These are phyloP conservation scores for Drosophila varians DNA, from an alignment of 1,140 invertebrate genomes.

Conservation along the genomic window DNA sequence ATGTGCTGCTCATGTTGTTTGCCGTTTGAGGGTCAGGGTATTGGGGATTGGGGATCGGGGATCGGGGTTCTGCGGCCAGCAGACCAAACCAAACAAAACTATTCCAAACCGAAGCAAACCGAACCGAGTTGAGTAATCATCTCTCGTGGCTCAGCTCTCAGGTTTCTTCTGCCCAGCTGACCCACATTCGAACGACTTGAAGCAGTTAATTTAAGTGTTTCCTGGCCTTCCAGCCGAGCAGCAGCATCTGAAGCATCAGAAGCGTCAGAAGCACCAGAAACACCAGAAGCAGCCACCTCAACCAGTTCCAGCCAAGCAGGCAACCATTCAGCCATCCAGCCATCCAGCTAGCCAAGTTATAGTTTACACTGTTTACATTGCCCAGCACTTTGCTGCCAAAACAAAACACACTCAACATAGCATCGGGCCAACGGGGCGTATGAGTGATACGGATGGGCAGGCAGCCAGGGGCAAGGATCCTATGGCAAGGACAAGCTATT, in stretches of 20 bases:
- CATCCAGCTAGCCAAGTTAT: constrained; percentile 50
- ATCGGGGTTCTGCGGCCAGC: constrained; percentile 51
- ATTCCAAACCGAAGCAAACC: constrained; percentile 28
- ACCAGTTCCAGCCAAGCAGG: constrained; percentile 15
- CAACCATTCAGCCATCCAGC: constrained; percentile 8
- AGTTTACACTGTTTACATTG: constrained; percentile 78
- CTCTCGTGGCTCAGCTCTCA: constrained; percentile 63
- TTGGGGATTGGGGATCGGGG: constrained; percentile 2
- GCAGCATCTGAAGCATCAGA: constrained; percentile 17
- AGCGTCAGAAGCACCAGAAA: constrained; percentile 15
- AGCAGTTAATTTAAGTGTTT: constrained; percentile 79
- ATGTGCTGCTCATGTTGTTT: constrained; percentile 49
- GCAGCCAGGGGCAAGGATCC: constrained; percentile 13
- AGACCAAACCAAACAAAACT: constrained; percentile 15
- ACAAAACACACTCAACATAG: constrained; percentile 64
- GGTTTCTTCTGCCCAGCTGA: constrained; percentile 74
- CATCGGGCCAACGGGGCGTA: constrained; percentile 14
- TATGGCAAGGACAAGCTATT: constrained; percentile 71
- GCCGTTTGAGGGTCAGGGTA: constrained; percentile 8
- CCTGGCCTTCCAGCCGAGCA: constrained; percentile 48
- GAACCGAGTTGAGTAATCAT: constrained; percentile 71
- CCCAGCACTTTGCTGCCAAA: constrained; percentile 77
- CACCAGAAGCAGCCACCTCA: constrained; percentile 10
- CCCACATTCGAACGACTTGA: constrained; percentile 62
- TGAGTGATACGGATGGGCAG: constrained; percentile 6